Evolutionary conservation across 2,113 vertebrate species (phyloP), one percentile per base, ranked within the genome.

Genomic region (Noctilio leporinus): DNA sequence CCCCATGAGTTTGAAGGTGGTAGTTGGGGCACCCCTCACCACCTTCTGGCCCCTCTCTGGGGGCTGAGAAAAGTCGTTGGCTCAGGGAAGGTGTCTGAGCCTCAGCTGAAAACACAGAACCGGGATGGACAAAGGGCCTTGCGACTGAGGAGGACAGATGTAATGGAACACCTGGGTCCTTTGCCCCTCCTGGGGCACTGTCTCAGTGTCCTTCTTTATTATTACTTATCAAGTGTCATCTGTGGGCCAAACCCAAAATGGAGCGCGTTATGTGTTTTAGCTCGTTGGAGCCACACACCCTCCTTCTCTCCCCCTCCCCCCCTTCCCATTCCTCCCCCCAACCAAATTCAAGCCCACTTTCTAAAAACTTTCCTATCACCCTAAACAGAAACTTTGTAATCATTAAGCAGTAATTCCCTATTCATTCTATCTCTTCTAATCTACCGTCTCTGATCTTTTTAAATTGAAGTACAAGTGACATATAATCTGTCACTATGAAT

Each of bases 41-140:
- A 14, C 15, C 62, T 24, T 7, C 3, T 1, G 4, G 33, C 33
- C 38, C 1, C 7, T 35, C 19, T 16, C 59, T 65, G 53, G 47
- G 6, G 26, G 26, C 33, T 9, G 33, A 82, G 80, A 65, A 67
- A 45, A 94, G 49, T n/a, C 0, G 17, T 30, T 10, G 10, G 59
- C 59, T 87, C 26, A 17, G 57, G 59, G n/a, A 59, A 59, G 17
- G 47, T 45, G 38, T 62, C 55, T 45, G 69, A 59, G 51, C 47
- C 53, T 70, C 38, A 57, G n/a, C 24, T 51, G 57, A 51, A 20
- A 33, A 7, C 3, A 19, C 12, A 67, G 53, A 24, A 2, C 1
- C 24, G 67, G 53, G 35, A 43, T 0, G 43, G 72, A 45, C 24
- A 20, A 20, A 30, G n/a, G 10, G 22, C 76, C 2, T 0, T 0